phyloP scores from a whole-genome alignment of 2,888 invertebrate species.

The Bembecia ichneumoniformis region DNA sequence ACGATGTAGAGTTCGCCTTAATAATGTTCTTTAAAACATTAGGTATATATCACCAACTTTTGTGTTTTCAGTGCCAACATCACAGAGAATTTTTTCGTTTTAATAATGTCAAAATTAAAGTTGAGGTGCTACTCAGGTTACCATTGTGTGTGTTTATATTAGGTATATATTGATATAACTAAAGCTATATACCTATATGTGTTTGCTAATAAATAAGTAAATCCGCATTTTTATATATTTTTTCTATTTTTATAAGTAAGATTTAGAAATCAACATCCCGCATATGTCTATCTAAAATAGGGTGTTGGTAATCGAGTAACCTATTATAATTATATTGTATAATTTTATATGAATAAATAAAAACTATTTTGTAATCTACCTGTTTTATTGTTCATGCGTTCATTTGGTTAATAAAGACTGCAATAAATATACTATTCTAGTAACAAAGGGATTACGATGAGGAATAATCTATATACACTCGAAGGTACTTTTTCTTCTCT shows the following conservation, averaged over 20 bases:
- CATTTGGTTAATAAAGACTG: too few relatives aligned
- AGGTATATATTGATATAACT: conserved; percentile 21
- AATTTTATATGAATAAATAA: conserved; percentile 56
- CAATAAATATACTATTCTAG: too few relatives aligned
- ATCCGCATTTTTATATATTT: conserved; percentile 2
- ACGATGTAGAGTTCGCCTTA: too few relatives aligned
- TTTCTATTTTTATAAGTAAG: background rate
- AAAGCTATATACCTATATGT: conserved; percentile 26
- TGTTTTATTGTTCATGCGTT: conserved; percentile 1
- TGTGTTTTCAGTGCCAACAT: too few relatives aligned
- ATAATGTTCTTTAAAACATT: too few relatives aligned
- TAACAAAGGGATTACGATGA: too few relatives aligned
- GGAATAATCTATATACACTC: too few relatives aligned
- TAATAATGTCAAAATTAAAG: conserved; percentile 1
- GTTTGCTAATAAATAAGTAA: conserved; percentile 6
- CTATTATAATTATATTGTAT: conserved; percentile 43
- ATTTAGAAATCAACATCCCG: conserved; percentile 44
- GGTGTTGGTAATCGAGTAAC: conserved; percentile 66
- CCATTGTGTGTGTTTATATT: conserved; percentile 39
- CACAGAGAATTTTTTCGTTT: too few relatives aligned
- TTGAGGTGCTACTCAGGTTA: conserved; percentile 58
- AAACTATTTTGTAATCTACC: conserved; percentile 41
- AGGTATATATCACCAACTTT: too few relatives aligned
- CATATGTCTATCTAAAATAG: conserved; percentile 45
- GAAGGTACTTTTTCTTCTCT: too few relatives aligned